Evolutionary conservation across 2,113 vertebrate genomes (phyloP).

Genomic region (Crotalus tigris): DNA sequence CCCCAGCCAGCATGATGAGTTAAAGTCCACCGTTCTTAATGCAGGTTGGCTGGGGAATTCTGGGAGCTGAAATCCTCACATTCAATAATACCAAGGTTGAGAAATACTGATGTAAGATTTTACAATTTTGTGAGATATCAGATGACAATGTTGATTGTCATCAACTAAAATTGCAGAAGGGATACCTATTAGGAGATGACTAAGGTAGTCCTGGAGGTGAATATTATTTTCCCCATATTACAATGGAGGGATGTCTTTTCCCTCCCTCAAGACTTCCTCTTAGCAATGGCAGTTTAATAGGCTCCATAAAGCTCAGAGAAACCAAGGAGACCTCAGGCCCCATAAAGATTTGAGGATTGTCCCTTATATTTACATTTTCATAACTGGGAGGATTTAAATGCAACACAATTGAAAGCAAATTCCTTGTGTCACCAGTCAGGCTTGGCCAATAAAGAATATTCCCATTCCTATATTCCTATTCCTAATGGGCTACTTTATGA

Average conservation of each 20-base stretch:
- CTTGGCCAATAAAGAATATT: too few relatives aligned
- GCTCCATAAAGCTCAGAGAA: background rate
- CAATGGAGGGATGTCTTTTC: background rate
- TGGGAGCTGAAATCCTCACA: background rate
- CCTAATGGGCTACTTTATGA: background rate
- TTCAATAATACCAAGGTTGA: background rate
- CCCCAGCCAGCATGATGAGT: background rate
- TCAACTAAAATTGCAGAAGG: background rate
- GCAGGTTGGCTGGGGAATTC: background rate
- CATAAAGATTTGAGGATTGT: background rate
- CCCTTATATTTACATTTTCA: conserved; percentile 12
- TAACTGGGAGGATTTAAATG: background rate
- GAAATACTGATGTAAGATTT: background rate
- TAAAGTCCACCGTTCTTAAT: background rate
- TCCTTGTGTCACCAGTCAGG: too few relatives aligned
- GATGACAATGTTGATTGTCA: background rate
- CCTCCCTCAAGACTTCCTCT: background rate
- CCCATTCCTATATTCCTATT: too few relatives aligned
- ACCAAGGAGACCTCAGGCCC: background rate
- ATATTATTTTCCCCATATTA: background rate
- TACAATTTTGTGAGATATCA: background rate
- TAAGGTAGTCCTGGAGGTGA: background rate
- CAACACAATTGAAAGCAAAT: conserved; percentile 15
- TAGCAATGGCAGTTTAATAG: background rate
- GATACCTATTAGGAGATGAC: background rate